Base-by-base conservation (phyloP, 2,797 vertebrate species). In the Xyrichtys novacula region DNA sequence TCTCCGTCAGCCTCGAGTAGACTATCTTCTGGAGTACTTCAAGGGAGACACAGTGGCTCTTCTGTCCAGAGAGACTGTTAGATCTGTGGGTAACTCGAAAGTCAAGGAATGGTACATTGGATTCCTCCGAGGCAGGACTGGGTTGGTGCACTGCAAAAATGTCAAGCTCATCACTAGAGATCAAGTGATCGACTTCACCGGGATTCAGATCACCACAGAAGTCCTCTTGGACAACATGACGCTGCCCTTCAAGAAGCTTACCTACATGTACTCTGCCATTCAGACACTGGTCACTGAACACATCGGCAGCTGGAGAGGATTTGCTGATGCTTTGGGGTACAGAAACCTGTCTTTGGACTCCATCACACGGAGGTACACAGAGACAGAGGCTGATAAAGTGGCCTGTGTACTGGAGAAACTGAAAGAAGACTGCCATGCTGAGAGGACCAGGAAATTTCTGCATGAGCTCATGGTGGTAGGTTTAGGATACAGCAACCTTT, bases 91-190 rank as follows among this genome's bases (percentile, higher is more conserved):
- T 17, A 96, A 97, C 71, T 93, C 90, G 20, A 99, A 96, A 90
- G 91, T 95, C 17, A 99, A 99, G 83, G 97, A 98, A 59, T 99
- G 98, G 98, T 97, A 98, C 0, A 94, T 99, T 2, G 96, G 95
- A 36, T 94, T 97, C 81, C 93, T 97, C 49, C 91, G 96, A 84
- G 97, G 91, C 56, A 96, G 94, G 65, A 90, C 96, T 22, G 98
- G 98, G 61, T 94, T 99, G 62, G 87, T 99, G 43, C 98, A 97
- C 40, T 97, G 94, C 86, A 98, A 94, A 92, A 99, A 99, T 14
- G 4, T 99, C 70, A 98, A 97, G 85, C 66, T 98, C 49, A 97
- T 98, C 85, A 89, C 93, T 57, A 95, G 89, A 84, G 95, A 97
- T 38, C 96, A 98, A 88, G 96, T 96, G 59, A 97, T 98, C 8